Base-by-base conservation (phyloP, 2,797 vertebrate species). In the Acanthornis magna region DNA sequence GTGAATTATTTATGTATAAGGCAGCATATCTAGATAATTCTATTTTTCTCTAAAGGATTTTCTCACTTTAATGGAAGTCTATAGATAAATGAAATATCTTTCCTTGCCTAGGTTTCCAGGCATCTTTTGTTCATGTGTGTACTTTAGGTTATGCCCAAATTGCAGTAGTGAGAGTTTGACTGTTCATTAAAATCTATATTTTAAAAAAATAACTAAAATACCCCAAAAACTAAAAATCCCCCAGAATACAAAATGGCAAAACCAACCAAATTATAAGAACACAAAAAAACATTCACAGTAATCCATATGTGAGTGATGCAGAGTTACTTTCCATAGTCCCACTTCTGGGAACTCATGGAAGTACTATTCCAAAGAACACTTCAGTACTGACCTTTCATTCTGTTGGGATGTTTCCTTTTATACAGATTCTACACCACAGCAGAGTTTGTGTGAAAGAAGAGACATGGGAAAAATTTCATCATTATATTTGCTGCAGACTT, bases 1-100 rank as follows among this genome's bases (percentile, higher is more conserved):
- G 50, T 92, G 53, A 83, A 94, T 84, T 95, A 88, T 88, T 92
- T 84, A 88, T 72, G 17, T 36, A 58, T 72, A 55, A 68, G 21
- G 12, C 11, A 78, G 32, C 30, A 36, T 66, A 87, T 58, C 50
- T 72, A 32, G 43, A 45, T 81, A 22, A 53, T 77, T 91, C 38
- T n/a, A 42, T 75, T 94, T 81, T 71, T 75, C 77, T 86, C 38
- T 17, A 47, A 87, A 88, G 25, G 10, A 36, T 62, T 84, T 84
- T 80, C 51, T 81, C 50, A 50, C 12, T 78, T 63, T 51, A 83
- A 19, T 71, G 11, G 23, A 74, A 57, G 0, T 53, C 48, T 45
- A 36, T 34, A 65, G 8, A 32, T 55, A 50, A 71, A 74, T 38
- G 14, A 85, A 89, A 48, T 42, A 34, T 6, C 7, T 21, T 90